Percentiles rank a stretch among this genome's conserved stretches.
phyloP scores from a whole-genome alignment of 2,797 vertebrate species.

The Phyllotis vaccarum region DNA sequence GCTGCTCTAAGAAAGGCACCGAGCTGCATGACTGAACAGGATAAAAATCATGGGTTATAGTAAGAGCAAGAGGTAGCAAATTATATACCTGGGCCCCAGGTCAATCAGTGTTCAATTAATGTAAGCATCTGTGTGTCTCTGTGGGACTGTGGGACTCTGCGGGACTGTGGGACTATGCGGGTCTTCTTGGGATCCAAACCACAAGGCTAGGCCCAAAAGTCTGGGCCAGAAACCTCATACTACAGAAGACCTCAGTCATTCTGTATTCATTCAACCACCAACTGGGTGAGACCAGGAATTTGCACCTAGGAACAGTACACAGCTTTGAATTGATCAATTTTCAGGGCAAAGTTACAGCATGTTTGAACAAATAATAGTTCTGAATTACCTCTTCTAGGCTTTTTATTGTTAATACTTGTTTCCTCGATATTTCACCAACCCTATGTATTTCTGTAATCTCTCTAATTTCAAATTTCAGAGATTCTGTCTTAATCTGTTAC shows the following conservation, averaged over 20 bases:
- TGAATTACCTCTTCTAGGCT: not conserved
- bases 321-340: constrained; percentile 12
- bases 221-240: no score
- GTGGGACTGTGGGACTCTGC: no score
- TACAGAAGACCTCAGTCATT: constrained; percentile 36
- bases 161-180: no score
- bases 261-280: not conserved
- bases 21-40: no score
- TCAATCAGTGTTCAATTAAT: no score
- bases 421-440: not conserved
- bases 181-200: no score
- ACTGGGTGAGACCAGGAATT: not conserved
- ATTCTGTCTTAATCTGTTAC: constrained; percentile 16
- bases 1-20: no score
- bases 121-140: no score
- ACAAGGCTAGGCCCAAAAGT: no score
- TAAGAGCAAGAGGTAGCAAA: no score
- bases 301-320: not conserved
- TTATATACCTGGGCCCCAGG: no score
- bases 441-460: not conserved
- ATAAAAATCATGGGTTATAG: no score
- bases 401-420: constrained; percentile 21
- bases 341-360: not conserved
- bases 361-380: constrained; percentile 10
- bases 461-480: not conserved